Evolutionary conservation across 2,113 vertebrate genomes (phyloP).

Genomic region (Dicerorhinus sumatrensis): DNA sequence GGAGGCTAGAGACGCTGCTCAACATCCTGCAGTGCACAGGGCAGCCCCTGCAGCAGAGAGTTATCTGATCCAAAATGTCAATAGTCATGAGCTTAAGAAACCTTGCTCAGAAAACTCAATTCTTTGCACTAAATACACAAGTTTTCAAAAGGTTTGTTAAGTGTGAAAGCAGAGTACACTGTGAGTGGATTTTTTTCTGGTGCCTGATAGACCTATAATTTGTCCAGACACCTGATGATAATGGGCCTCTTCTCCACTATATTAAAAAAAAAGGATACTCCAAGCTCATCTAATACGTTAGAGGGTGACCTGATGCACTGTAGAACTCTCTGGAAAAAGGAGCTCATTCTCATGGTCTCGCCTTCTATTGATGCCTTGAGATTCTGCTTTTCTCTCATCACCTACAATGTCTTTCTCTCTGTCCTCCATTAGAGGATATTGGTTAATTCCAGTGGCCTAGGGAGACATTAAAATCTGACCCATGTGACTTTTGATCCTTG

Average conservation of each 20-base stretch:
- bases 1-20: neutral
- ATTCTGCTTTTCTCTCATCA: fast-evolving
- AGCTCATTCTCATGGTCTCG: neutral
- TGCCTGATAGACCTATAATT: too few species aligned
- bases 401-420: too few species aligned
- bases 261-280: neutral
- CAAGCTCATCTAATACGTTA: too few species aligned
- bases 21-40: fast-evolving
- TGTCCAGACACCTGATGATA: neutral
- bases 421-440: fast-evolving
- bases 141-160: neutral
- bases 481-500: neutral
- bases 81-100: neutral
- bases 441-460: too few species aligned
- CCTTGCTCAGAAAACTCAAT: neutral
- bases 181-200: fast-evolving
- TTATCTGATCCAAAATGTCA: fast-evolving
- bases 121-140: fast-evolving
- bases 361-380: fast-evolving
- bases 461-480: neutral
- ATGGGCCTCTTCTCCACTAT: neutral
- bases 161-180: fast-evolving
- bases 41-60: too few species aligned
- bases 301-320: fast-evolving
- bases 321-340: too few species aligned